Percentiles rank a stretch among this genome's conserved stretches.
These are phyloP conservation scores for Pitta sordida DNA, from an alignment of 2,113 vertebrate genomes.

Conservation along the genomic window DNA sequence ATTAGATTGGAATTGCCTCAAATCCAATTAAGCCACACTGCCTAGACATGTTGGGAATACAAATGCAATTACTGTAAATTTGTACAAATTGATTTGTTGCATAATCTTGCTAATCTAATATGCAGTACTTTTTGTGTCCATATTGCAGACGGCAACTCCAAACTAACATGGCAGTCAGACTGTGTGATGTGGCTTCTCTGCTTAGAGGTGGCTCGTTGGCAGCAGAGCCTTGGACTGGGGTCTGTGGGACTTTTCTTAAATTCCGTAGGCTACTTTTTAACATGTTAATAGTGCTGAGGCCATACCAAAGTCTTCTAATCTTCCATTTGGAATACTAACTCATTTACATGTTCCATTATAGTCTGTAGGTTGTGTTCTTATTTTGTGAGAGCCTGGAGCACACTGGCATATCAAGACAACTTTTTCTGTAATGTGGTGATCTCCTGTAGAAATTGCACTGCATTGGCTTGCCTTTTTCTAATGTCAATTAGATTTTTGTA, in stretches of 20 bases:
- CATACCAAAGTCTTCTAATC: conserved; percentile 85
- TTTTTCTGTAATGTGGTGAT: conserved; percentile 25
- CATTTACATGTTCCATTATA: not conserved
- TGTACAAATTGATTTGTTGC: conserved; percentile 85
- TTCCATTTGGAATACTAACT: conserved; percentile 53
- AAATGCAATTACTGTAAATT: conserved; percentile 81
- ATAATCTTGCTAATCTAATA: conserved; percentile 90
- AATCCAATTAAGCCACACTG: conserved; percentile 80
- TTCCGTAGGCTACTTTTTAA: conserved; percentile 77
- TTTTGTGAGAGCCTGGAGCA: conserved; percentile 60
- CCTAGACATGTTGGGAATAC: conserved; percentile 81
- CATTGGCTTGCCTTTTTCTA: conserved; percentile 53
- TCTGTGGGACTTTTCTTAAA: conserved; percentile 91
- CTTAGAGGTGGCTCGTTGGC: conserved; percentile 99
- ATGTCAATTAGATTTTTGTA: conserved; percentile 65
- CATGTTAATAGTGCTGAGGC: conserved; percentile 82
- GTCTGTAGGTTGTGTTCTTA: conserved; percentile 26
- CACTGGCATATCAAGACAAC: not conserved
- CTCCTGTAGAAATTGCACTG: conserved; percentile 59
- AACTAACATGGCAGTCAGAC: conserved; percentile 99
- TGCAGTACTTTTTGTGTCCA: conserved; percentile 94
- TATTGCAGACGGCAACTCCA: conserved; percentile 98
- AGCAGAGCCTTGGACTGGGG: conserved; percentile 99
- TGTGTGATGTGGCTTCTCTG: conserved; percentile 99
- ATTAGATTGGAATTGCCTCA: conserved; percentile 84